Evolutionary conservation across 1,140 invertebrate species (phyloP).

Genomic region (Caenorhabditis latens): DNA sequence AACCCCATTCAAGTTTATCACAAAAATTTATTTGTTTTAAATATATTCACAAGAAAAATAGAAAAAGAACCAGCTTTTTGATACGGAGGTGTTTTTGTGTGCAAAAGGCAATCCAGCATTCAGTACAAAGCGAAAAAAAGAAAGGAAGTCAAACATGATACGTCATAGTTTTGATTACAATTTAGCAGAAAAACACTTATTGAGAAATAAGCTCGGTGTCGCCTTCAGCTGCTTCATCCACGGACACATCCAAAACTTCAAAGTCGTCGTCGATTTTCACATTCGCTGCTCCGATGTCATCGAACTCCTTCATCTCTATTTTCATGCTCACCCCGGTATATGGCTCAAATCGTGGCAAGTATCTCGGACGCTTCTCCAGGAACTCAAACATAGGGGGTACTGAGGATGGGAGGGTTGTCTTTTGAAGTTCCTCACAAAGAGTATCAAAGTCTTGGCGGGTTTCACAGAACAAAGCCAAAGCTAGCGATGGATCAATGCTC

Average conservation of each 20-base stretch:
- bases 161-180: no score
- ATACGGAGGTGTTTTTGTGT: no score
- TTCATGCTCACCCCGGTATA: constrained; percentile 69
- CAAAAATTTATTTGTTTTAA: no score
- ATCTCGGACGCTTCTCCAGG: constrained; percentile 71
- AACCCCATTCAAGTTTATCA: no score
- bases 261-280: constrained; percentile 72
- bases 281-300: constrained; percentile 72
- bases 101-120: no score
- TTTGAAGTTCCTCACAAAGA: constrained; percentile 69
- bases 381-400: constrained; percentile 74
- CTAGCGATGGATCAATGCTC: constrained; percentile 73
- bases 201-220: no score
- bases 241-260: constrained; percentile 58
- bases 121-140: no score
- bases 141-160: no score
- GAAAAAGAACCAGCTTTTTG: no score
- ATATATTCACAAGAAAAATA: no score
- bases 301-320: constrained; percentile 73
- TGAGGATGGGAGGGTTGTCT: constrained; percentile 42
- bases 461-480: constrained; percentile 71
- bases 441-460: constrained; percentile 71
- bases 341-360: constrained; percentile 75
- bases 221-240: no score
- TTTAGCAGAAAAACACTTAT: no score